A percentile compares a stretch with the other conserved stretches of the same genome.
Evolutionary conservation across 2,113 vertebrate genomes (phyloP).

Genomic region (Colaptes auratus): DNA sequence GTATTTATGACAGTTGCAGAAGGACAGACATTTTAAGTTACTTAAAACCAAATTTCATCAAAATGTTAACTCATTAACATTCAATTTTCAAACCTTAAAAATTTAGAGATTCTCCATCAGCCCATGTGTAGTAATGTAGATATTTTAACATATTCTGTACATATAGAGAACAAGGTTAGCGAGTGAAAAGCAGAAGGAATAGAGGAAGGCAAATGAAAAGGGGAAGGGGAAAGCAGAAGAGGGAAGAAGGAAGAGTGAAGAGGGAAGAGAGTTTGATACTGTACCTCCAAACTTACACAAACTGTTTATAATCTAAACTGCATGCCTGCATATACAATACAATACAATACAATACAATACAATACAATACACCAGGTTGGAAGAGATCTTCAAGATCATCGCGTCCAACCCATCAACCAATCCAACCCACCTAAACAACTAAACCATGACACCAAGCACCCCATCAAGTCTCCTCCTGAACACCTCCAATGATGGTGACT

Average conservation of each 20-base stretch:
- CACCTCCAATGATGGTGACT: too few species aligned
- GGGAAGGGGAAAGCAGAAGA: neutral
- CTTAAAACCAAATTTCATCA: neutral
- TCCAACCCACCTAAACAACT: too few species aligned
- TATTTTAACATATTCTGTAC: neutral
- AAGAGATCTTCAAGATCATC: too few species aligned
- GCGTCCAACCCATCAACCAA: too few species aligned
- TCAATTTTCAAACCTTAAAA: neutral
- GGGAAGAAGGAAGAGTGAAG: neutral
- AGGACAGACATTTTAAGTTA: neutral
- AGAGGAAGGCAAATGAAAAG: neutral
- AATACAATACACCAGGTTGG: too few species aligned
- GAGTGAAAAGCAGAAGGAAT: neutral
- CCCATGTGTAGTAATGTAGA: neutral
- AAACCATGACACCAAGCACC: too few species aligned
- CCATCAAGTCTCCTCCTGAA: too few species aligned
- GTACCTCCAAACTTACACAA: neutral
- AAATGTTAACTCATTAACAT: neutral
- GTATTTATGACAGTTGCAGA: neutral
- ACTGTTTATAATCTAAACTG: neutral
- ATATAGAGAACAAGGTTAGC: neutral
- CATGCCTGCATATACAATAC: neutral
- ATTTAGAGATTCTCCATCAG: neutral
- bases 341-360: too few species aligned
- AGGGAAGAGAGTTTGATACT: neutral